These are phyloP conservation scores for Chiroxiphia lanceolata DNA, from an alignment of 2,797 vertebrate genomes.

Conservation along the genomic window DNA sequence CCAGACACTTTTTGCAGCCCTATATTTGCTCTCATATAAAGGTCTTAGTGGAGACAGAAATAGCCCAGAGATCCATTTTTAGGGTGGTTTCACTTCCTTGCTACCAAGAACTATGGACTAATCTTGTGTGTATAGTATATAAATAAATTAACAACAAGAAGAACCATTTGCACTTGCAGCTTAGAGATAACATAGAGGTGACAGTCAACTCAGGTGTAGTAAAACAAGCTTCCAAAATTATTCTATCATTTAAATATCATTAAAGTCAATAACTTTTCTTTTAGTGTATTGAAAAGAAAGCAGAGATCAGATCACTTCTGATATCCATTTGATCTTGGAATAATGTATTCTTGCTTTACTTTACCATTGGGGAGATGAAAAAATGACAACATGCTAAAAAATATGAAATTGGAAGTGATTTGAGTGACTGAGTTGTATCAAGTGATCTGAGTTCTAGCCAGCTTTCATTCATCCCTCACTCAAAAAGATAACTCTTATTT, in stretches of 20 bases:
- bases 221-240: background rate
- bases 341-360: background rate
- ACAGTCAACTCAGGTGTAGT: background rate
- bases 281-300: background rate
- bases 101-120: background rate
- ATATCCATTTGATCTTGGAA: background rate
- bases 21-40: background rate
- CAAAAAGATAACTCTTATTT: background rate
- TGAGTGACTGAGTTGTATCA: background rate
- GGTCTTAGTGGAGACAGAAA: background rate
- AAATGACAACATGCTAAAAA: background rate
- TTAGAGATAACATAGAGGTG: background rate
- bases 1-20: background rate
- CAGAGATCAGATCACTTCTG: background rate
- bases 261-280: background rate
- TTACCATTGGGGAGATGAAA: background rate
- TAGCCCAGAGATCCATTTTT: background rate
- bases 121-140: background rate
- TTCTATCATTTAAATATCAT: background rate
- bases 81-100: background rate
- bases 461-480: background rate
- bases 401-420: background rate
- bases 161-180: background rate
- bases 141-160: background rate
- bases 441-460: background rate